Base-by-base conservation (phyloP, 2,797 vertebrate species). In the Eutrigla gurnardus region DNA sequence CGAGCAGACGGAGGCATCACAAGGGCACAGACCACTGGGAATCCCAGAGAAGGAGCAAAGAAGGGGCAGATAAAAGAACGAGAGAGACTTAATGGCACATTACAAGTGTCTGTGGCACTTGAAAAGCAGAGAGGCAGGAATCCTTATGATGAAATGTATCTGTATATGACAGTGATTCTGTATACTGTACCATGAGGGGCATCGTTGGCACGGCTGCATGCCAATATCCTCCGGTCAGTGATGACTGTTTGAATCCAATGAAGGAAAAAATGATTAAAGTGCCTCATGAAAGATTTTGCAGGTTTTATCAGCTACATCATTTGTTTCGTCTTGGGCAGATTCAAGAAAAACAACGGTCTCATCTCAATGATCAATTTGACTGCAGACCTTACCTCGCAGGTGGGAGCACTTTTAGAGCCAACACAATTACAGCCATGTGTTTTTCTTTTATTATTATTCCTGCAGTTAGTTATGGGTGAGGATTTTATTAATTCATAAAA, bases 1-100 rank as follows among this genome's bases (percentile, higher is more conserved):
- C 87, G 12, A 96, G 94, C 0, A 96, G 96, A 87, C 96, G 95
- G 89, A 95, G 94, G 0, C 95, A 93, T 0, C 84, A 94, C 88
- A 91, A 95, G 86, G 94, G 94, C 4, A 96, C 95, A 65, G 95
- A 93, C 92, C 94, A 93, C 82, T 86, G 82, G 81, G 77, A 91
- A 87, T 88, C 75, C 64, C 74, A 80, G 47, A 67, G 71, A 78
- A 67, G 60, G 47, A 84, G 58, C 45, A 65, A 65, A 71, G 63
- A 70, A 72, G 65, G 83, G 63, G 61, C 49, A 47, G 35, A 89
- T 59, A 77, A 25, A 81, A 78, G 68, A 61, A 74, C 59, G 36
- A 61, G 25, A 78, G 65, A 75, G 52, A 67, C 9, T 64, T 10
- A 54, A 5, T n/a, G n/a, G n/a, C n/a, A n/a, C n/a, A n/a, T n/a